Conservation (phyloP, 2,888 invertebrate species). For the Drosophila putrida region DNA sequence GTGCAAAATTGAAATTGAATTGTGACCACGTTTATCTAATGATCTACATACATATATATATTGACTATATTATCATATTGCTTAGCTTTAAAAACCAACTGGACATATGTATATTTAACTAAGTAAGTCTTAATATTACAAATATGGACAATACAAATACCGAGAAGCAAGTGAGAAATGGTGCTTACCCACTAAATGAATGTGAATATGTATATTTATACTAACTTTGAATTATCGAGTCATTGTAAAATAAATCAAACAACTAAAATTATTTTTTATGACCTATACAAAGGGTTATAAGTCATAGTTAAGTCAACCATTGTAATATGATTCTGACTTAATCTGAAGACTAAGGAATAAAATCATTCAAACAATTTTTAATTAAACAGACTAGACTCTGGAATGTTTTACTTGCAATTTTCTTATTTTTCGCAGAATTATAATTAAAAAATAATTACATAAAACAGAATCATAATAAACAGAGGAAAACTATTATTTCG, state of each 20-base stretch:
- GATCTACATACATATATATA: slow-evolving; percentile 27
- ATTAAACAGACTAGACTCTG: not conserved
- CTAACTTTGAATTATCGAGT: slow-evolving; percentile 25
- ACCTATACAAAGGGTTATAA: not conserved
- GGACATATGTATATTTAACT: slow-evolving; percentile 26
- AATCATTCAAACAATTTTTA: not conserved
- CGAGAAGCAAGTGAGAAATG: slow-evolving; percentile 18
- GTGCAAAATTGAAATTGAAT: slow-evolving; percentile 31
- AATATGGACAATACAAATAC: slow-evolving; percentile 54
- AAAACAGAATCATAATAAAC: no score
- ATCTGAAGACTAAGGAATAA: not conserved
- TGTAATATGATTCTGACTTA: slow-evolving; percentile 7
- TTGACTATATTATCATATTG: slow-evolving; percentile 35
- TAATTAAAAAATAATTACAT: no score
- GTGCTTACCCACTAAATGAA: slow-evolving; percentile 48
- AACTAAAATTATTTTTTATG: slow-evolving; percentile 5
- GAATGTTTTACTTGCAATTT: not conserved
- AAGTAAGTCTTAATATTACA: slow-evolving; percentile 30
- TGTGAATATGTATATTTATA: slow-evolving; percentile 40
- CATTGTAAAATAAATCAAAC: slow-evolving; percentile 39
- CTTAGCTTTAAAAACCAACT: slow-evolving; percentile 39
- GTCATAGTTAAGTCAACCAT: slow-evolving; percentile 2
- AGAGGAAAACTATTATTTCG: no score
- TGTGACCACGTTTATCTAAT: slow-evolving; percentile 32
- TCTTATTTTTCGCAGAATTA: no score